phyloP scores from a whole-genome alignment of 2,113 vertebrate species.

The Stigmatopora nigra region DNA sequence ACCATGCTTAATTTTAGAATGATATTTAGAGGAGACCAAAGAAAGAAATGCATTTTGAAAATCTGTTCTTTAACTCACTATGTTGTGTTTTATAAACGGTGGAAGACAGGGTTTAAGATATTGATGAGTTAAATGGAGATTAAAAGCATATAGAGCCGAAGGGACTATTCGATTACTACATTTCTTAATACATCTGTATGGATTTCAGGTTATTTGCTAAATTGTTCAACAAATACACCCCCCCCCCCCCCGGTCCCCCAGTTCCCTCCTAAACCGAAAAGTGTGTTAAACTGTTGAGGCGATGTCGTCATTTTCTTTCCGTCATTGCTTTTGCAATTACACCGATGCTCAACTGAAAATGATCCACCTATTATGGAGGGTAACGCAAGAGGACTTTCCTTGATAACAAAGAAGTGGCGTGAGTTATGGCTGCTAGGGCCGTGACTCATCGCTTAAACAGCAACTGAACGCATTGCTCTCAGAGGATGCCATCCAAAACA shows the following conservation, averaged over 20 bases:
- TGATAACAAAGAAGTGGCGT: slow-evolving; percentile 52
- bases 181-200: too few relatives aligned
- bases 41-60: too few relatives aligned
- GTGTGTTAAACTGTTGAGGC: slow-evolving; percentile 14
- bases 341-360: slow-evolving; percentile 48
- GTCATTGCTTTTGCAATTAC: slow-evolving; percentile 37
- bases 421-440: slow-evolving; percentile 43
- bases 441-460: slow-evolving; percentile 47
- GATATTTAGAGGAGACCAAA: too few relatives aligned
- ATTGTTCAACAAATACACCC: not conserved
- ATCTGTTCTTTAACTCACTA: too few relatives aligned
- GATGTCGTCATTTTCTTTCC: slow-evolving; percentile 29
- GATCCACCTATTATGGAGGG: slow-evolving; percentile 52
- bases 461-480: slow-evolving; percentile 34
- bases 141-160: too few relatives aligned
- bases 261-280: not conserved
- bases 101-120: not conserved
- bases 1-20: too few relatives aligned
- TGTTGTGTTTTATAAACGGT: too few relatives aligned
- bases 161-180: too few relatives aligned
- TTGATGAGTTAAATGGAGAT: not conserved
- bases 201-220: not conserved
- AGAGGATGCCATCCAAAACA: slow-evolving; percentile 45
- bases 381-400: slow-evolving; percentile 34
- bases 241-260: not conserved